These are phyloP conservation scores for Hyperoplus lanceolatus DNA, from an alignment of 2,797 vertebrate genomes.

Conservation along the genomic window DNA sequence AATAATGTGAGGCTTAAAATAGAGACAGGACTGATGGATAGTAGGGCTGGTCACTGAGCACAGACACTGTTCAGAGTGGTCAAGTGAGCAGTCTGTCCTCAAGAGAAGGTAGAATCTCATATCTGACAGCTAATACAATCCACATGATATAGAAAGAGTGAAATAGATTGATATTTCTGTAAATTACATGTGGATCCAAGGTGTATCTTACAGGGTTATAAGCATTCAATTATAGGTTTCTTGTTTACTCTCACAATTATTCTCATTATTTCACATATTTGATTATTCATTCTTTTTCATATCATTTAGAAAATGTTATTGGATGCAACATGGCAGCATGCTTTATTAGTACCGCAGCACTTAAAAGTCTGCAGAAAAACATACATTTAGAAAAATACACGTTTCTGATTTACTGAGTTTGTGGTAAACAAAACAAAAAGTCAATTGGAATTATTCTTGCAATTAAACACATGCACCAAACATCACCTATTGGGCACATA, in stretches of 20 bases:
- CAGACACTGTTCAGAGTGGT: conserved; percentile 17
- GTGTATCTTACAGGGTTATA: not conserved
- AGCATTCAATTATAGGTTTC: not conserved
- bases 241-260: not conserved
- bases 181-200: no score
- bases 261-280: not conserved
- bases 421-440: no score
- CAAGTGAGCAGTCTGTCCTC: conserved; percentile 31
- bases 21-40: conserved; percentile 42
- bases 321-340: not conserved
- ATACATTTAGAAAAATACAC: no score
- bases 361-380: not conserved
- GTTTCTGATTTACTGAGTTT: no score
- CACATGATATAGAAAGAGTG: not conserved
- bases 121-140: conserved; percentile 4
- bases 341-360: not conserved
- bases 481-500: not conserved
- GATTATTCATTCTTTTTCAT: not conserved
- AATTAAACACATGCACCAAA: not conserved
- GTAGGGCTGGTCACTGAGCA: conserved; percentile 32
- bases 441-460: no score
- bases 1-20: conserved; percentile 69
- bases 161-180: not conserved
- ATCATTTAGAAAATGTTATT: not conserved
- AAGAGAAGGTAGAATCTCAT: not conserved